phyloP scores from a whole-genome alignment of 2,797 vertebrate genomes.

The Adrianichthys oophorus region DNA sequence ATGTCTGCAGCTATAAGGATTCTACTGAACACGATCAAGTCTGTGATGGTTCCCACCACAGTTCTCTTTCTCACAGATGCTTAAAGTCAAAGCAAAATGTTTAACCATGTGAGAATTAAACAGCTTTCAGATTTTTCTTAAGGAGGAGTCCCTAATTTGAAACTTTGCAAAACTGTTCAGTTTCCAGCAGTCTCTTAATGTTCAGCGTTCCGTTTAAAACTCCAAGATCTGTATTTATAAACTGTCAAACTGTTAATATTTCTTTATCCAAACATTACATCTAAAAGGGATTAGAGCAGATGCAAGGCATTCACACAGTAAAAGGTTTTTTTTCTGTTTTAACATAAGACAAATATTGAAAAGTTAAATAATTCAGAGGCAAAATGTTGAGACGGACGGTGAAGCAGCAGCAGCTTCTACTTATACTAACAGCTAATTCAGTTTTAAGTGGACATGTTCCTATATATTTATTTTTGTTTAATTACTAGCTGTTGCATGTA shows the following conservation, averaged over 20 bases:
- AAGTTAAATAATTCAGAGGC: not conserved
- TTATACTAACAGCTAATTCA: too few relatives aligned
- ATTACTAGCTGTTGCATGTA: too few relatives aligned
- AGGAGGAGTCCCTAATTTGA: slow-evolving; percentile 22
- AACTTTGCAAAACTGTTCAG: not conserved
- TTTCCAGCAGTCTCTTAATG: not conserved
- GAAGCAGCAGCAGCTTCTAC: too few relatives aligned
- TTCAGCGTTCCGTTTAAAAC: not conserved
- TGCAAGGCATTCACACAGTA: not conserved
- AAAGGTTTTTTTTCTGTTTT: slow-evolving; percentile 2
- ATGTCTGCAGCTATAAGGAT: too few relatives aligned
- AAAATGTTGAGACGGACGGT: too few relatives aligned
- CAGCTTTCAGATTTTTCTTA: slow-evolving; percentile 4
- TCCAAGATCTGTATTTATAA: not conserved
- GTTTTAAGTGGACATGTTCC: too few relatives aligned
- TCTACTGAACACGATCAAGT: slow-evolving; percentile 7
- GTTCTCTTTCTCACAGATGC: slow-evolving; percentile 11
- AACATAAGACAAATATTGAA: slow-evolving; percentile 5
- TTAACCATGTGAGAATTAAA: slow-evolving; percentile 17
- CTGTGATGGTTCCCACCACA: not conserved
- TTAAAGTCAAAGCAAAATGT: slow-evolving; percentile 21
- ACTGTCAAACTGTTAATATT: not conserved
- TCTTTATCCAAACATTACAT: not conserved
- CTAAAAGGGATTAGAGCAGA: not conserved
- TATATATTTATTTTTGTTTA: too few relatives aligned